These are phyloP conservation scores for Brachyrhaphis roseni DNA, from an alignment of 2,797 vertebrate species.

Conservation along the genomic window DNA sequence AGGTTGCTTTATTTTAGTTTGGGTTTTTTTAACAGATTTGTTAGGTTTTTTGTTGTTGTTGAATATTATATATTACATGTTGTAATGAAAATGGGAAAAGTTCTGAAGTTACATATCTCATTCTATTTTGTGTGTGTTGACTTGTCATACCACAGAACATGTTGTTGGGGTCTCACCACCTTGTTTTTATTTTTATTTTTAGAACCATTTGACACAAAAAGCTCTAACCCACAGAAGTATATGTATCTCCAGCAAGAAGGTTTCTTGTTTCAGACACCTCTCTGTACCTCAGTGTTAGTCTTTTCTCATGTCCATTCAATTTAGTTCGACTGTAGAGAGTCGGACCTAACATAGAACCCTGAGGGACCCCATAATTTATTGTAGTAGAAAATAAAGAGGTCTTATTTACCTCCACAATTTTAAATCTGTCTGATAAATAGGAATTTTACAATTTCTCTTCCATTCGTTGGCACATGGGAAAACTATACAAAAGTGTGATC, in stretches of 20 bases:
- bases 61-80: neutral
- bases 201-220: neutral
- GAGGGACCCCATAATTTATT: neutral
- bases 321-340: neutral
- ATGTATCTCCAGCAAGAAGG: neutral
- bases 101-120: neutral
- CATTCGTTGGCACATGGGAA: neutral
- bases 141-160: neutral
- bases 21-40: neutral
- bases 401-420: neutral
- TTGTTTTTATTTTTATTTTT: neutral
- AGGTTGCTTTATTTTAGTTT: neutral
- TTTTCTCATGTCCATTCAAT: neutral
- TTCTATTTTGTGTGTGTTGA: neutral
- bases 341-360: neutral
- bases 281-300: neutral
- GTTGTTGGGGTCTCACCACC: neutral
- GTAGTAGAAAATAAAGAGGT: neutral
- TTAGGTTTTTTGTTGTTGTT: neutral
- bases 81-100: neutral
- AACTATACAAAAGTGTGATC: neutral
- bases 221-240: neutral
- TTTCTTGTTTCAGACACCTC: neutral
- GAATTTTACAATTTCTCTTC: neutral
- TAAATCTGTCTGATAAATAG: neutral